A percentile compares a stretch with the other conserved stretches of the same genome.
phyloP scores from a whole-genome alignment of 2,113 vertebrate species.

The Promerops cafer region DNA sequence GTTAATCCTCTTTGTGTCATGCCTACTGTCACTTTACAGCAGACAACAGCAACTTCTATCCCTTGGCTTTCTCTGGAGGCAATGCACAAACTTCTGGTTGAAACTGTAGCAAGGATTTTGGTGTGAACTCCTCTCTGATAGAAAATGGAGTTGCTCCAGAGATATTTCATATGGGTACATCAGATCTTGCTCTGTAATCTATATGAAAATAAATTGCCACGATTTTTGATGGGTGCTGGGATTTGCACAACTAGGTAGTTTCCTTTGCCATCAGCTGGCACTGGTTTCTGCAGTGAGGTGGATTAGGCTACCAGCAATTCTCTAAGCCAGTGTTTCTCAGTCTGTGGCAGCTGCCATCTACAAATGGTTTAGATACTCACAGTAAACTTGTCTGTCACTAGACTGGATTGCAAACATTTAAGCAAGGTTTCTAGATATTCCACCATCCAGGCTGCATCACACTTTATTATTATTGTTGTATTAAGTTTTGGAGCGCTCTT shows the following conservation, averaged over 20 bases:
- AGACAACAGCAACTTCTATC: background rate
- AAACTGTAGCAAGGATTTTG: background rate
- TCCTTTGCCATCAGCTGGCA: background rate
- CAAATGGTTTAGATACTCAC: background rate
- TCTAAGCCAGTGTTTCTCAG: background rate
- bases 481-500: background rate
- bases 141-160: background rate
- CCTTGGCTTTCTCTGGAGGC: background rate
- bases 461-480: conserved; percentile 30
- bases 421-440: background rate
- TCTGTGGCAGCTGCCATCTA: background rate
- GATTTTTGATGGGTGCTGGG: background rate
- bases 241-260: background rate
- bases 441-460: conserved; percentile 12
- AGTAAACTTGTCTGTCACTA: background rate
- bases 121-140: background rate
- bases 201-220: background rate
- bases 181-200: background rate
- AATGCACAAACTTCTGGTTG: background rate
- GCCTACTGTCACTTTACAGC: background rate
- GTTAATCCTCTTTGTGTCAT: background rate
- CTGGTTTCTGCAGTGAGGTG: background rate
- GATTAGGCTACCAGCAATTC: background rate
- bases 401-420: background rate
- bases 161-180: background rate